A percentile compares a stretch with the other conserved stretches of the same genome.
These are phyloP conservation scores for Rhopalosiphum nymphaeae DNA, from an alignment of 2,888 invertebrate genomes.

Conservation along the genomic window DNA sequence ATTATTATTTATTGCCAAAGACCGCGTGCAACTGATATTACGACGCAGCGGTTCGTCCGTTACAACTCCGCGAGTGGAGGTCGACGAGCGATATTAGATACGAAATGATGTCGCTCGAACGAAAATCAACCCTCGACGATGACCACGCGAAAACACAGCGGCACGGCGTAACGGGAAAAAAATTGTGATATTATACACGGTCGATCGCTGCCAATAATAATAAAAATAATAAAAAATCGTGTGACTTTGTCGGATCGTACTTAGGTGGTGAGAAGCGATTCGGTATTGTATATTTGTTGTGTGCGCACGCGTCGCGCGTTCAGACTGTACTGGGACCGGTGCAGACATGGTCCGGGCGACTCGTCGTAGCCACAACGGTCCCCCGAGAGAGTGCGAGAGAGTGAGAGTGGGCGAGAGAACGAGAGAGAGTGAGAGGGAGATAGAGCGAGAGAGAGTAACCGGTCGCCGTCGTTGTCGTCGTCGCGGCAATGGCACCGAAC, in stretches of 20 bases:
- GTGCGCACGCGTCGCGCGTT: constrained; percentile 49
- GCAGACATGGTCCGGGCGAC: not conserved
- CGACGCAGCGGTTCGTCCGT: not conserved
- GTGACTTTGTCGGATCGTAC: not conserved
- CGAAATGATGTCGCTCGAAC: not conserved
- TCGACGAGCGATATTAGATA: not conserved
- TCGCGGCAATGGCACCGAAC: not conserved
- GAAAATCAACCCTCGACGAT: not conserved
- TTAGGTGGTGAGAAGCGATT: not conserved
- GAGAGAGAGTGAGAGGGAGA: not conserved
- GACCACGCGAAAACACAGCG: not conserved
- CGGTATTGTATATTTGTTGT: not conserved
- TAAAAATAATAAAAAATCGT: not conserved
- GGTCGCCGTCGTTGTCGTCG: constrained; percentile 3
- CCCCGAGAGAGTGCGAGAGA: not conserved
- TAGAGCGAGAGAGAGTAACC: not conserved
- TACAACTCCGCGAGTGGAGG: not conserved
- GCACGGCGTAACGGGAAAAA: not conserved
- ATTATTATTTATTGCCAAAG: not conserved
- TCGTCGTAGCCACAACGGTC: constrained; percentile 17
- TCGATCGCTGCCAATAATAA: not conserved
- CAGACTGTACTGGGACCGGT: constrained; percentile 36
- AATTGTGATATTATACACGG: not conserved
- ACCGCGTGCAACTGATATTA: not conserved
- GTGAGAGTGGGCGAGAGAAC: not conserved